A percentile compares a stretch with the other conserved stretches of the same genome.
Conservation (phyloP, 2,888 invertebrate species). For the Pelosia muscerda region DNA sequence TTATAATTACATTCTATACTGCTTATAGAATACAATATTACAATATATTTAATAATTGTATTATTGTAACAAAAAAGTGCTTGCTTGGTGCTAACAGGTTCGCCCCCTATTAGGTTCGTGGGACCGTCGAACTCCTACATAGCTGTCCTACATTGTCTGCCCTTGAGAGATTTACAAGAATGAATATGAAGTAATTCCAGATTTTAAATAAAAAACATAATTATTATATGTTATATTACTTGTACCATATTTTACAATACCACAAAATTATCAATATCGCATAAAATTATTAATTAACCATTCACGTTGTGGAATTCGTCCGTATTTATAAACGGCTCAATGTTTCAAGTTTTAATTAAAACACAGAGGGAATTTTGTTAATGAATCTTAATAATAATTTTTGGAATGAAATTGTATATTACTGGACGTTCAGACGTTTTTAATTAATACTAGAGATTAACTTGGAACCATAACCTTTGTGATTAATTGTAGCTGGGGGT, state of each 20-base stretch:
- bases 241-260: neutral
- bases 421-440: conserved; percentile 23
- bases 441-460: conserved; percentile 8
- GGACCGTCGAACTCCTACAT: too few species aligned
- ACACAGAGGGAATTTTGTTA: conserved; percentile 52
- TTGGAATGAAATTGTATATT: conserved; percentile 38
- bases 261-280: neutral
- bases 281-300: conserved; percentile 2
- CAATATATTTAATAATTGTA: too few species aligned
- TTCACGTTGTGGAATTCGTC: conserved; percentile 25
- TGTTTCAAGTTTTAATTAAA: conserved; percentile 60
- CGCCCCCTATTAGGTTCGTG: too few species aligned
- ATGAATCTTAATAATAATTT: conserved; percentile 51
- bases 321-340: conserved; percentile 34
- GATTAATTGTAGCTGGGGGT: neutral
- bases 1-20: too few species aligned
- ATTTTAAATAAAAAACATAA: too few species aligned
- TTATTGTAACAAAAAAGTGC: too few species aligned
- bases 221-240: neutral
- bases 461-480: conserved; percentile 6
- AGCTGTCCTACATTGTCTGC: too few species aligned
- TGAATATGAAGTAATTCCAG: too few species aligned
- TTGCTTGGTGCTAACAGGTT: too few species aligned
- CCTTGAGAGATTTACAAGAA: too few species aligned
- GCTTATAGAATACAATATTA: too few species aligned